These are phyloP conservation scores for Sinosuthora webbiana DNA, from an alignment of 2,113 vertebrate genomes.

Conservation along the genomic window DNA sequence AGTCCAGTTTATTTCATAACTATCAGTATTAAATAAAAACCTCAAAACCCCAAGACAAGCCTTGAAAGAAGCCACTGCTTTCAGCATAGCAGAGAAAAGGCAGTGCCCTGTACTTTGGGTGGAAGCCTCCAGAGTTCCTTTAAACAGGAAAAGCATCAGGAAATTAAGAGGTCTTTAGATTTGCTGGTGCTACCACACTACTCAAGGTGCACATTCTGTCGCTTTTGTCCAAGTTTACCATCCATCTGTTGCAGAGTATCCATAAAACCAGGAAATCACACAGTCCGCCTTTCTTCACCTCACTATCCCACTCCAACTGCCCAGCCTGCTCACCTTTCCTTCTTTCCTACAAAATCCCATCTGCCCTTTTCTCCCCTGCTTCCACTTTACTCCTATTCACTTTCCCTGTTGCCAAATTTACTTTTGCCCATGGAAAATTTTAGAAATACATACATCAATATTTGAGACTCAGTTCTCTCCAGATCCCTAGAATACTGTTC, in stretches of 20 bases:
- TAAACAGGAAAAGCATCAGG: not conserved
- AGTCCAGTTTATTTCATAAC: not conserved
- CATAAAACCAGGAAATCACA: not conserved
- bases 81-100: not conserved
- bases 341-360: not conserved
- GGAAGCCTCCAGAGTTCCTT: not conserved
- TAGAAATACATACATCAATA: not conserved
- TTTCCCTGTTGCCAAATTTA: not conserved
- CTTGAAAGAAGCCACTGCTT: not conserved
- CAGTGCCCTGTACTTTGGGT: not conserved
- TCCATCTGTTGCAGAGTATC: not conserved
- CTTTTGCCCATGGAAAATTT: not conserved
- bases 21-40: not conserved
- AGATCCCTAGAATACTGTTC: not conserved
- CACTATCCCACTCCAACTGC: not conserved
- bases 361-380: not conserved
- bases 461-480: not conserved
- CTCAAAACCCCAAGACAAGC: not conserved
- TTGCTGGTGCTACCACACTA: not conserved
- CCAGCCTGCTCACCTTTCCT: rapidly evolving
- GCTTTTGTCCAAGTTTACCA: not conserved
- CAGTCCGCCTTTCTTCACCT: not conserved
- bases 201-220: not conserved
- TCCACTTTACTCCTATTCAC: not conserved
- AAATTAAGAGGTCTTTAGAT: not conserved